Conservation (phyloP, 1,140 invertebrate species). For the Lerema accius region DNA sequence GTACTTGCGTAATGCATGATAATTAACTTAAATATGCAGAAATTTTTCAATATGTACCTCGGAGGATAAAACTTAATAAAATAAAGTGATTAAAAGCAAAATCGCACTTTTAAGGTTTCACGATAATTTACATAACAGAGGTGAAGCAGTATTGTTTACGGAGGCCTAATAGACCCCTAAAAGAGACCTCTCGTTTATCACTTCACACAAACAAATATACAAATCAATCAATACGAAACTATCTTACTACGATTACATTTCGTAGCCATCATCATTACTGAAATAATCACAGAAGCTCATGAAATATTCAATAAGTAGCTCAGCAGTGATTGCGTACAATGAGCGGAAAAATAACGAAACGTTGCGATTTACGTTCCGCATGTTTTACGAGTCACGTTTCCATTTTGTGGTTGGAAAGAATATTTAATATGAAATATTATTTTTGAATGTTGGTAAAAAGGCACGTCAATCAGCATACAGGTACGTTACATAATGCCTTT, state of each 20-base stretch:
- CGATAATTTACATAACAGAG: too few species aligned
- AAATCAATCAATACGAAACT: neutral
- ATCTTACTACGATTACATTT: neutral
- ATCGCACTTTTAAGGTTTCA: too few species aligned
- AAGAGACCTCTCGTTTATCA: too few species aligned
- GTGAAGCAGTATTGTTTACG: too few species aligned
- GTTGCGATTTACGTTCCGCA: slow-evolving; percentile 16
- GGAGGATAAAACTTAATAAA: too few species aligned
- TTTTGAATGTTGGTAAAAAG: neutral
- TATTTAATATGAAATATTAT: slow-evolving; percentile 12
- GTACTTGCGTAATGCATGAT: too few species aligned
- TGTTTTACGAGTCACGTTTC: slow-evolving; percentile 23
- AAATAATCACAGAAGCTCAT: slow-evolving; percentile 21
- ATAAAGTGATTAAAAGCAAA: too few species aligned
- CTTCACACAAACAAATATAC: too few species aligned
- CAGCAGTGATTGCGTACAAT: slow-evolving; percentile 21
- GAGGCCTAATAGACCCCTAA: too few species aligned
- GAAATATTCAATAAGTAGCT: slow-evolving; percentile 25
- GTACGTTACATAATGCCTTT: too few species aligned
- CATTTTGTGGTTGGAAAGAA: slow-evolving; percentile 16
- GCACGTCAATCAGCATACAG: neutral
- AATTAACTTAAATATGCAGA: too few species aligned
- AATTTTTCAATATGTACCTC: too few species aligned
- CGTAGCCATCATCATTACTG: slow-evolving; percentile 10
- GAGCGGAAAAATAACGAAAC: slow-evolving; percentile 20